Evolutionary conservation across 1,140 invertebrate genomes (phyloP), one percentile per base, ranked within the genome.

Genomic region (Lordiphosa stackelbergi): DNA sequence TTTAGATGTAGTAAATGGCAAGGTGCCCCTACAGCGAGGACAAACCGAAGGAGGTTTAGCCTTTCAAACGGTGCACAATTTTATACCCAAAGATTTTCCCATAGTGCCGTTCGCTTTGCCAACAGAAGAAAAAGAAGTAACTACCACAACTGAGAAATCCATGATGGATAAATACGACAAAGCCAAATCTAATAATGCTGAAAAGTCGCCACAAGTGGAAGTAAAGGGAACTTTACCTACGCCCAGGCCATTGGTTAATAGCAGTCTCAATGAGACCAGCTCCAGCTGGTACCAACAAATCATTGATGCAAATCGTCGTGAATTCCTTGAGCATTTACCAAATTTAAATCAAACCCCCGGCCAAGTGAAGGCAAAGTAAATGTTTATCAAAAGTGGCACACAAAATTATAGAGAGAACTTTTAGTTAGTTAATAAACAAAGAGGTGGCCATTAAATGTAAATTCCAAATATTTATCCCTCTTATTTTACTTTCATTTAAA

Each of bases 221-320:
- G 24, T 41, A n/a, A 7, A 6, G 8, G 13, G 12, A 38, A 28
- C 43, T 9, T 31, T 68, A 36, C 61, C 64, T 3, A 41, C 62
- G 24, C 77, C 77, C 19, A 62, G 37, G 37, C 69, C 77, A 49
- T 61, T 83, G 49, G 46, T 62, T 52, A 73, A 61, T 24, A 43
- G 16, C 34, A 59, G 45, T 47, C 35, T 46, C 9, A 55, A 52
- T 51, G 10, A 65, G 28, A 31, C 28, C 6, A 31, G 28, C 35
- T 53, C 38, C 38, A 64, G 53, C 56, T 85, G 81, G 81, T 84
- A 85, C 40, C 69, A 79, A 46, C 54, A 53, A 79, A 68, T 74
- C 53, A 73, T 85, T 69, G 53, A 73, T 41, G 71, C 75, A 47
- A 85, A 79, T 81, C 81, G 81, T 58, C 72, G 72, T 53, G 74